Evolutionary conservation across 1,140 invertebrate species (phyloP).

Genomic region (Zaprionus kolodkinae): DNA sequence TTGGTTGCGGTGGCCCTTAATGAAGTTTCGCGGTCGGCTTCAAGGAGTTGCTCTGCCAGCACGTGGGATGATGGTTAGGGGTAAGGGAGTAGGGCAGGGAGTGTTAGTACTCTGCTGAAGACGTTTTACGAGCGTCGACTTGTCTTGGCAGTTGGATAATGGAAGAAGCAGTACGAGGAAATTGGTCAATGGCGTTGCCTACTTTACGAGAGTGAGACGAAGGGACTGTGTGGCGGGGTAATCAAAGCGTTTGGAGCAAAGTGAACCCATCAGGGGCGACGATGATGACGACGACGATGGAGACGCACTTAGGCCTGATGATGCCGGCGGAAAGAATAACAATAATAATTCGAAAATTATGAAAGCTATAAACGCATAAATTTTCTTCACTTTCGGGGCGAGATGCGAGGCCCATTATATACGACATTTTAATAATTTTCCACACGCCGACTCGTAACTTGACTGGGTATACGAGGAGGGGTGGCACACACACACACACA

Average conservation of each 20-base stretch:
- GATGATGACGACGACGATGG: conserved; percentile 9
- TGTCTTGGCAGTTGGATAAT: conserved; percentile 9
- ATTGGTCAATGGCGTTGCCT: conserved; percentile 50
- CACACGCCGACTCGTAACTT: conserved; percentile 68
- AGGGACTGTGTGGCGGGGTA: not conserved
- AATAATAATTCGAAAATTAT: conserved; percentile 82
- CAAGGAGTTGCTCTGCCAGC: conserved; percentile 8
- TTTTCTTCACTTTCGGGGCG: conserved; percentile 49
- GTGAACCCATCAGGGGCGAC: conserved; percentile 35
- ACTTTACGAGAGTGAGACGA: conserved; percentile 18
- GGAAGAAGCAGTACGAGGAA: conserved; percentile 9
- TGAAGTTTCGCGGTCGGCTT: conserved; percentile 21
- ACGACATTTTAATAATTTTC: conserved; percentile 83
- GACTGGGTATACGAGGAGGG: not conserved
- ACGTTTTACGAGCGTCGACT: conserved; percentile 19
- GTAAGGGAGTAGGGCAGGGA: not conserved
- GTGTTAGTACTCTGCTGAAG: conserved; percentile 1
- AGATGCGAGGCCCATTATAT: conserved; percentile 68
- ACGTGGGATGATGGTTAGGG: not conserved
- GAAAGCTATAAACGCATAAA: conserved; percentile 82
- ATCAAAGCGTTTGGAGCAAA: conserved; percentile 44
- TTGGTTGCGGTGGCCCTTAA: conserved; percentile 11
- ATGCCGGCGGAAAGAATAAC: conserved; percentile 63
- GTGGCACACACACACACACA: conserved; percentile 26
- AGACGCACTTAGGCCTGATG: conserved; percentile 65